These are phyloP conservation scores for Isurus oxyrinchus DNA, from an alignment of 2,113 vertebrate species.

Conservation along the genomic window DNA sequence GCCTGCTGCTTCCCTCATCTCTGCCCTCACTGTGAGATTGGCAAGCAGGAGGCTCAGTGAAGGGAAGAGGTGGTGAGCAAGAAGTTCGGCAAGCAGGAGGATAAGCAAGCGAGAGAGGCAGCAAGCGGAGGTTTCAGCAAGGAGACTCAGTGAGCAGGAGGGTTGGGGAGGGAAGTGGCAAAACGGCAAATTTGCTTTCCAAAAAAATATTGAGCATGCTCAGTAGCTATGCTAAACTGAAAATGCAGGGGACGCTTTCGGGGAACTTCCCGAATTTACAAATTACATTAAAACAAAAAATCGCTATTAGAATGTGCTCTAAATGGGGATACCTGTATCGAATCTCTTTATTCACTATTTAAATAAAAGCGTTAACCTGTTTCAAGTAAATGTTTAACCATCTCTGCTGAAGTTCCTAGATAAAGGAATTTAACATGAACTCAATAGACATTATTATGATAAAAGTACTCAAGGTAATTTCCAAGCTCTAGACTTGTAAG, in stretches of 20 bases:
- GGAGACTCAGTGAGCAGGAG: neutral
- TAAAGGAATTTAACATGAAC: neutral
- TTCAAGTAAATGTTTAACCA: neutral
- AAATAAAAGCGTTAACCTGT: neutral
- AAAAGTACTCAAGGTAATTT: too few species aligned
- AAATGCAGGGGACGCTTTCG: neutral
- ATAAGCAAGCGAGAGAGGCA: neutral
- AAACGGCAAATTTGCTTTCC: neutral
- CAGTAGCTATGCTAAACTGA: neutral
- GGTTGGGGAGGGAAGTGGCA: too few species aligned
- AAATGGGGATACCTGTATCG: neutral
- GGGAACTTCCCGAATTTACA: neutral
- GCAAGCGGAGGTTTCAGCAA: neutral
- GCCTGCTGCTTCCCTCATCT: neutral
- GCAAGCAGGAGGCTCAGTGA: too few species aligned
- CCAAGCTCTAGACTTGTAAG: neutral
- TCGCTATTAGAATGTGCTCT: neutral
- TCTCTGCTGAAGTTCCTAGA: neutral
- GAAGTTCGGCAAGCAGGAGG: neutral
- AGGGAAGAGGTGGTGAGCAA: neutral
- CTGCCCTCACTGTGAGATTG: neutral
- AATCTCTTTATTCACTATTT: neutral
- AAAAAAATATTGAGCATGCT: neutral
- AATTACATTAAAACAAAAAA: neutral
- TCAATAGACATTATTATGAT: neutral